These are phyloP conservation scores for Eudyptes chrysolophus DNA, from an alignment of 2,113 vertebrate species.

Conservation along the genomic window DNA sequence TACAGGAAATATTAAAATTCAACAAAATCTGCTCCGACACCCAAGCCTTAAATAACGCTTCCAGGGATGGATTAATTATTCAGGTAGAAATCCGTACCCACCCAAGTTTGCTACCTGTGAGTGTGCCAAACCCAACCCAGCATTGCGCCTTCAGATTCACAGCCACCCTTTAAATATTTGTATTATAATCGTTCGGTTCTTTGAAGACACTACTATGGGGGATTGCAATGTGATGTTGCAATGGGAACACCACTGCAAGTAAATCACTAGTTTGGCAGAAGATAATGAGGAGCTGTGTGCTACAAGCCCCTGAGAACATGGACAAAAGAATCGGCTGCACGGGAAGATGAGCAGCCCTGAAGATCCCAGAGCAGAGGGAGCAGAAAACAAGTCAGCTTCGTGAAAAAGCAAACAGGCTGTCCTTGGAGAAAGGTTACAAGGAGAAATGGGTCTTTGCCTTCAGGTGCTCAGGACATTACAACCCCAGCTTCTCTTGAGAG, in stretches of 20 bases:
- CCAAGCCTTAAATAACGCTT: conserved; percentile 26
- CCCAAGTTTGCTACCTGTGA: not conserved
- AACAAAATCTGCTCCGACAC: conserved; percentile 48
- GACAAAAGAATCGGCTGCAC: not conserved
- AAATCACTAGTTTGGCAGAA: not conserved
- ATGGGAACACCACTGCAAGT: not conserved
- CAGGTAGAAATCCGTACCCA: conserved; percentile 49
- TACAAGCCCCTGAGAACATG: not conserved
- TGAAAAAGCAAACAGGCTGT: not conserved
- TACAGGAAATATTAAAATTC: conserved; percentile 59
- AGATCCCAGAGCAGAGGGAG: not conserved
- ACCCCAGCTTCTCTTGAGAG: not conserved
- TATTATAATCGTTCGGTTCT: not conserved
- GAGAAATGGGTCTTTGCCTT: not conserved
- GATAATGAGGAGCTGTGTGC: not conserved
- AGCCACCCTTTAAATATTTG: not conserved
- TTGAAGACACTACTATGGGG: not conserved
- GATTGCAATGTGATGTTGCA: not conserved
- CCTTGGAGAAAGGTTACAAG: not conserved
- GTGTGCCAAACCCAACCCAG: conserved; percentile 33
- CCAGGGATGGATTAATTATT: conserved; percentile 44
- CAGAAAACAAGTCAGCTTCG: not conserved
- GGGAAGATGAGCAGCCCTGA: not conserved
- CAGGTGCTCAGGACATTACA: not conserved
- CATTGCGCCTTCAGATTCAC: not conserved